Evolutionary conservation across 2,113 vertebrate species (phyloP), one percentile per base, ranked within the genome.

Genomic region (Indri indri): DNA sequence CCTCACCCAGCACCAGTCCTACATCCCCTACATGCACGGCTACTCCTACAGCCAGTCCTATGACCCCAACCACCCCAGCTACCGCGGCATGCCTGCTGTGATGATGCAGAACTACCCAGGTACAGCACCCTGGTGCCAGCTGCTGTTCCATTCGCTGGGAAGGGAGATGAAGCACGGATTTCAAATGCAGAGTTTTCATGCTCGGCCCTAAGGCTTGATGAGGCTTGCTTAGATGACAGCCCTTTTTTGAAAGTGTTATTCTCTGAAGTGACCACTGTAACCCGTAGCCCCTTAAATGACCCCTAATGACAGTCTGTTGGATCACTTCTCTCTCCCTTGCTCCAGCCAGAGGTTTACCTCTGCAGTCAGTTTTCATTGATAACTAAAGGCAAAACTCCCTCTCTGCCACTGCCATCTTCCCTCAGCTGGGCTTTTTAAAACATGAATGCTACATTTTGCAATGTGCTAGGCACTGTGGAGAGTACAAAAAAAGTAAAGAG

Each of bases 61-160:
- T 11, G 99, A 99, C 98, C 99, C 99, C 98, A 99, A 96, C 99
- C 99, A 99, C 97, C 99, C 99, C 95, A 99, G 99, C 98, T 99
- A 99, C 98, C 99, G 99, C 76, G 99, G 99, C 95, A 99, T 99
- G 99, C 99, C 99, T 71, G 99, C 99, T 0, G 99, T 99, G 98
- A 99, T 99, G 99, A 99, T 99, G 99, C 99, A 99, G 98, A 99
- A 99, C 96, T 99, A 99, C 98, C 99, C 99, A 99, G 99, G 99
- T 99, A 99, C 45, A 40, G 83, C 77, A 40, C 74, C 34, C 22
- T 1, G 20, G 10, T 7, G 18, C 61, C 40, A 12, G 10, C 57
- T 6, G 3, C 40, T 20, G 6, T 22, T 22, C 37, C 5, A 1
- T 30, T 59, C 27, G 30, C 14, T 0, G 8, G 88, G 87, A 32